Evolutionary conservation across 2,113 vertebrate species (phyloP), one percentile per base, ranked within the genome.

Genomic region (Proterorhinus semilunaris): DNA sequence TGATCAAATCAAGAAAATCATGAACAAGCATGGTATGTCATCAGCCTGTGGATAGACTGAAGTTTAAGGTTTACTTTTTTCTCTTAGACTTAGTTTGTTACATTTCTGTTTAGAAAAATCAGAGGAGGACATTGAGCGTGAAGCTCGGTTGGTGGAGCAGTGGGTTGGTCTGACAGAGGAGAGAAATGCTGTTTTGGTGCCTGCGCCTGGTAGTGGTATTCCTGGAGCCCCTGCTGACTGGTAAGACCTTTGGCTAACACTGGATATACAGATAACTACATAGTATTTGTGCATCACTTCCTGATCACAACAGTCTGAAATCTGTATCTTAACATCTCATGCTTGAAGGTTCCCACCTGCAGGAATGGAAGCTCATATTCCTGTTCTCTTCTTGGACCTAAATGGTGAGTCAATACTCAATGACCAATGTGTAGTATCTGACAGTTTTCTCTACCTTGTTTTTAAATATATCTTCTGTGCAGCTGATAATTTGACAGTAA

Each of bases 121-220:
- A 0, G 96, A 98, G 71, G 98, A 97, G 46, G 98, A 99, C 0
- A 3, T 94, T 43, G 97, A 99, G 74, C 91, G 98, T 53, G 97
- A 99, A 86, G 95, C 96, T 3, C 91, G 96, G 58, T 92, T 99
- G 17, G 95, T 99, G 44, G 98, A 98, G 54, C 98, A 99, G 91
- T 99, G 97, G 98, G 96, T 99, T 8, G 96, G 97, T n/a, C 90
- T 99, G 71, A 99, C 98, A 0, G 97, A 99, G 76, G 98, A 99
- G 74, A 93, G 96, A 83, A 99, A 98, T 3, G 96, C 96, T 0
- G 97, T 99, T 70, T 91, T 99, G 76, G 98, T 99, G 50, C 97
- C 98, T 3, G 93, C 95, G 0, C 95, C 97, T 0, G 94, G 95
- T 79, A 98, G 98, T 62, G 95, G 96, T 21, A 95, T 98, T 80